Base-by-base conservation (phyloP, 2,888 invertebrate genomes). In the Graphium colonna region DNA sequence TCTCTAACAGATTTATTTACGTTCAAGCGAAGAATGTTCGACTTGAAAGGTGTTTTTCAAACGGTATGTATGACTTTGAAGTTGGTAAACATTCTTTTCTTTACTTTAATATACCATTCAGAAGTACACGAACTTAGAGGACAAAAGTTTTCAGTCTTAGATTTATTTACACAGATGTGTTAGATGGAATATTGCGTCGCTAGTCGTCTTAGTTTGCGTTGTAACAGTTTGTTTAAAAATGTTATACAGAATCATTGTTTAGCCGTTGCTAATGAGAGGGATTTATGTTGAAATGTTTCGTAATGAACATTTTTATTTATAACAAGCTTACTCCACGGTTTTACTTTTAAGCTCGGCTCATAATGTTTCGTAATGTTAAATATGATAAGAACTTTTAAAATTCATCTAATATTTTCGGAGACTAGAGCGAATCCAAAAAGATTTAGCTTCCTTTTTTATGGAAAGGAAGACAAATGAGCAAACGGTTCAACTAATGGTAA, bases 81-180 rank as follows among this genome's bases (percentile, higher is more conserved):
- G 48, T 58, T 41, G 46, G 60, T 60, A 68, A 65, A 64, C 61
- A 63, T 59, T 67, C 60, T 60, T 55, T 60, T 54, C 51, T 59
- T 59, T 57, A 49, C 55, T 59, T 56, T 56, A 54, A 52, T 61
- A 59, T 62, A 63, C 60, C 56, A 54, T 58, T 56, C 56, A 64
- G 63, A 62, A 45, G 53, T 55, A 58, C 52, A 50, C 52, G 40
- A 42, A 59, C 57, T 52, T 56, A 59, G 60, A 60, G 58, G 60
- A 72, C 70, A 68, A 70, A 65, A 62, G 65, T 51, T 60, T 63
- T 60, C 59, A 56, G 55, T 57, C 55, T 67, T 79, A 77, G 87
- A 87, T 87, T 87, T 86, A 81, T 87, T 86, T 83, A 71, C 75
- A 75, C 87, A 87, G 84, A 62, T 87, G 88, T 75, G 71, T 69